Base-by-base conservation (phyloP, 1,140 invertebrate genomes). In the Anoplophora glabripennis region DNA sequence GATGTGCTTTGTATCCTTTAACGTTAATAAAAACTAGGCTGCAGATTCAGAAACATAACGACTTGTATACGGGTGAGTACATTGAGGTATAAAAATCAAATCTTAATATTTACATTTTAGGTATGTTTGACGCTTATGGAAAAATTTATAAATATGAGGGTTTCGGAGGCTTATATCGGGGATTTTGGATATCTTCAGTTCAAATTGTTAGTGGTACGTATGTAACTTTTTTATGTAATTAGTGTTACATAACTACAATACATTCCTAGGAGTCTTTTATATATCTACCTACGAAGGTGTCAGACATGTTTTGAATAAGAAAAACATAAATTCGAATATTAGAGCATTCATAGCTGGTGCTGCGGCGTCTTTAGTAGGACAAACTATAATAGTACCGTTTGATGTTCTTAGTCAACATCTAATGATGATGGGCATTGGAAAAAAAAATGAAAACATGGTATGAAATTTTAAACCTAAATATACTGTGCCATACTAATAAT, bases 1-100 rank as follows among this genome's bases (percentile, higher is more conserved):
- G 96, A 45, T 92, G 92, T 72, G 83, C 93, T 48, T 81, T 99
- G 1, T 99, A 98, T 78, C 96, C 96, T 0, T 80, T 99, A 59
- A 96, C 94, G 34, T 83, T 99, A n/a, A 92, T 99, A 37, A 98
- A 98, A 77, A 98, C 96, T 1, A 86, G 96, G 61, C 83, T 99
- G 28, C 96, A 99, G 81, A 83, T 94, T 47, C 91, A 94, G 74
- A 83, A 88, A 70, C 86, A 85, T 71, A 89, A 88, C 77, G 86
- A 89, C 65, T 81, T 94, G 45, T 97, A 97, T 72, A 86, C 79
- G 64, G 90, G 85, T 84, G 78, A 72, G 66, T 51, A 14, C n/a
- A 48, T n/a, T 7, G 9, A 48, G 9, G 46, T 48, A 7, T 21
- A n/a, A 37, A 33, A 11, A 4, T 34, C 47, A 49, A 49, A 9